phyloP scores from a whole-genome alignment of 2,113 vertebrate species.

The Nothoprocta perdicaria region DNA sequence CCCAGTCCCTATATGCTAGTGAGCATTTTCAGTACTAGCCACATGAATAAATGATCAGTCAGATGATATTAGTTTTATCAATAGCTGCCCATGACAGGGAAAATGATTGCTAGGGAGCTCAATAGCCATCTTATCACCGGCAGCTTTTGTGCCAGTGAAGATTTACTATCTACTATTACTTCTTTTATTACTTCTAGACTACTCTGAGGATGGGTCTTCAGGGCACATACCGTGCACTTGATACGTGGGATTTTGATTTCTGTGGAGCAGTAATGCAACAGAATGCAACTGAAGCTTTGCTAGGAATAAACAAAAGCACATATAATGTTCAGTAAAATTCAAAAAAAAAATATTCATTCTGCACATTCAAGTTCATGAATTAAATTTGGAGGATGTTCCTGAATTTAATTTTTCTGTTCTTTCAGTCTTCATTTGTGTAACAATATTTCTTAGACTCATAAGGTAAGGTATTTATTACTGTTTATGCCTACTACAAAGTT shows the following conservation, averaged over 20 bases:
- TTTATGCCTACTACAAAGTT: constrained; percentile 1
- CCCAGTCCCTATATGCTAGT: rapidly evolving
- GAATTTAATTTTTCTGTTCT: constrained; percentile 1
- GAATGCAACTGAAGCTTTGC: neutral
- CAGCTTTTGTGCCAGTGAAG: neutral
- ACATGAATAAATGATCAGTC: neutral
- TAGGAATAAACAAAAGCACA: neutral
- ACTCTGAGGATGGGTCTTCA: neutral
- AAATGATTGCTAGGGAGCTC: neutral
- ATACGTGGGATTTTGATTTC: neutral
- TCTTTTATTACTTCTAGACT: neutral
- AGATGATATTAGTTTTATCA: neutral
- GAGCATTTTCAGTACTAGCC: neutral
- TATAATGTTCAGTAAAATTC: neutral
- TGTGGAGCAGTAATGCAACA: neutral
- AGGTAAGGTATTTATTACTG: neutral
- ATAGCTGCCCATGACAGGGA: neutral
- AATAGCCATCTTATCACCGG: neutral
- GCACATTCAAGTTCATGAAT: neutral
- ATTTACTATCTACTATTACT: neutral
- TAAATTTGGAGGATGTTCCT: neutral
- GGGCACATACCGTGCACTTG: neutral
- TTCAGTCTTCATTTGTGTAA: neutral
- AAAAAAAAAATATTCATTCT: neutral
- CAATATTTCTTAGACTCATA: neutral